These are phyloP conservation scores for Eueides isabella DNA, from an alignment of 1,140 invertebrate genomes.

Conservation along the genomic window DNA sequence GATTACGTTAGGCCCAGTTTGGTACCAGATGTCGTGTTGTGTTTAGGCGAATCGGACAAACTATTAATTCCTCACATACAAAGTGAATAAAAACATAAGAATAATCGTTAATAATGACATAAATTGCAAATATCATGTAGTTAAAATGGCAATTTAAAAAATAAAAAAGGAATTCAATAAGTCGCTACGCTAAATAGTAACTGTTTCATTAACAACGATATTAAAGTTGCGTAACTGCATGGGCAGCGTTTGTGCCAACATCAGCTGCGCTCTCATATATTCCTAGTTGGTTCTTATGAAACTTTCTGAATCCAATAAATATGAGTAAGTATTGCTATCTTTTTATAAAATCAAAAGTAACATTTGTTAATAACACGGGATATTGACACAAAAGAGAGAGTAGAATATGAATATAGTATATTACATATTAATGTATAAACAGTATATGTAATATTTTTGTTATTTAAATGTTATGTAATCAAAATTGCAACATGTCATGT, in stretches of 20 bases:
- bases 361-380: not conserved
- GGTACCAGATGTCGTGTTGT: too few species aligned
- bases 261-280: not conserved
- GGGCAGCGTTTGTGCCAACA: constrained; percentile 16
- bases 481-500: too few species aligned
- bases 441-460: too few species aligned
- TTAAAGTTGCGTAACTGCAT: constrained; percentile 24
- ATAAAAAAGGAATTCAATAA: not conserved
- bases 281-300: constrained; percentile 1
- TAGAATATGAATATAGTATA: too few species aligned
- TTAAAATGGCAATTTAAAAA: not conserved
- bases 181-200: not conserved
- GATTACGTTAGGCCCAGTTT: too few species aligned
- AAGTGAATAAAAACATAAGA: too few species aligned
- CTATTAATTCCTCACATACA: too few species aligned
- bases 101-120: too few species aligned
- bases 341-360: not conserved
- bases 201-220: constrained; percentile 6
- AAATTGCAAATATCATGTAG: not conserved
- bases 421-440: too few species aligned
- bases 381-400: too few species aligned
- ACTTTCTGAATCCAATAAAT: not conserved
- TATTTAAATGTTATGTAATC: too few species aligned
- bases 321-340: not conserved
- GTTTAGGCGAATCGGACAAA: too few species aligned